A percentile compares a stretch with the other conserved stretches of the same genome.
Conservation (phyloP, 2,888 invertebrate genomes). For the Prosopocoilus inquinatus region DNA sequence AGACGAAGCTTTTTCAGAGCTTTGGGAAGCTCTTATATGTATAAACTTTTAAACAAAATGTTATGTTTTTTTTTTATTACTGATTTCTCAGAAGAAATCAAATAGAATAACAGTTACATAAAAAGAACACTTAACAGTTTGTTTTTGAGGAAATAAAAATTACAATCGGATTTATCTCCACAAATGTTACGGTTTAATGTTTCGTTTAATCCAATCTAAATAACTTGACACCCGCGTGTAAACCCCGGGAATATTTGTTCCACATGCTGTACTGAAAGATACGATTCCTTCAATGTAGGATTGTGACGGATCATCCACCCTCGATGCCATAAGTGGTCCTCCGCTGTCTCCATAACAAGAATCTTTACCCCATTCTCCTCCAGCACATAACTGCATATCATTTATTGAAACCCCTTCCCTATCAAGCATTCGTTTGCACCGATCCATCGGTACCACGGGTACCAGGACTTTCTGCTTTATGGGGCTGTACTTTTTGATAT, state of each 20-base stretch:
- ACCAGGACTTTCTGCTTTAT: slow-evolving; percentile 64
- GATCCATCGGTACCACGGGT: slow-evolving; percentile 55
- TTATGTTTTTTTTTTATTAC: too few species aligned
- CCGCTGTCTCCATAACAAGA: slow-evolving; percentile 55
- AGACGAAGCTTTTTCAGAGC: too few species aligned
- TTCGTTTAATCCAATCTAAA: slow-evolving; percentile 57
- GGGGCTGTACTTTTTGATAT: slow-evolving; percentile 15
- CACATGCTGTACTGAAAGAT: slow-evolving; percentile 54
- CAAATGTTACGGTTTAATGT: slow-evolving; percentile 14
- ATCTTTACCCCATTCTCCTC: slow-evolving; percentile 63
- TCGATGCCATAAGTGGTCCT: slow-evolving; percentile 64
- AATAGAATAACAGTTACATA: too few species aligned
- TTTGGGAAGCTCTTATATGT: too few species aligned
- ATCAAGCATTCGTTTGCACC: slow-evolving; percentile 47
- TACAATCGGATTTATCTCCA: too few species aligned
- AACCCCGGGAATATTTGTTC: slow-evolving; percentile 61
- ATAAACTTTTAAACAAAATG: too few species aligned
- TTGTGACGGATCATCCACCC: slow-evolving; percentile 43
- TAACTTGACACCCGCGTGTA: slow-evolving; percentile 62
- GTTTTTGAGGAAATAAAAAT: too few species aligned
- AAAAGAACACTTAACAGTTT: too few species aligned
- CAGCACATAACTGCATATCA: slow-evolving; percentile 63
- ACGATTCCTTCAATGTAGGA: slow-evolving; percentile 55
- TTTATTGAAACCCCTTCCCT: slow-evolving; percentile 20
- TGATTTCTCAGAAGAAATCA: too few species aligned